Evolutionary conservation across 1,140 invertebrate genomes (phyloP), one percentile per base, ranked within the genome.

Genomic region (Leptopilina clavipes): DNA sequence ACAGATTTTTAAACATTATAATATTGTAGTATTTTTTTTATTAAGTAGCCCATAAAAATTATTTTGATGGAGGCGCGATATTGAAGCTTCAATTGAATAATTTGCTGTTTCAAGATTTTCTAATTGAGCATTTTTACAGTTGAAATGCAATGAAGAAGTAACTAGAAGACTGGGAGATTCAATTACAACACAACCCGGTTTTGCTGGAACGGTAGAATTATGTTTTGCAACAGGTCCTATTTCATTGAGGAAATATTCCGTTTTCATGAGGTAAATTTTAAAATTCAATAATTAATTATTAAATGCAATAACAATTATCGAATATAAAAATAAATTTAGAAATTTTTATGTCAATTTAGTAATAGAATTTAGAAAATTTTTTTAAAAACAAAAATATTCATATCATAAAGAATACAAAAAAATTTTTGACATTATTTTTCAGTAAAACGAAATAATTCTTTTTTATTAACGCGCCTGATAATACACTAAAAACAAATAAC

Each of bases 201-300:
- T 96, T 87, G 94, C 95, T 0, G 92, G 93, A 76, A 97, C 96
- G 0, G 95, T 96, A 56, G 93, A 94, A 84, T 87, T 94, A 71
- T 95, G 94, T 74, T 96, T 97, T 83, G 91, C 92, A 76, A 93
- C 93, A 19, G 96, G 96, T 1, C 95, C 95, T 0, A 84, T 89
- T 0, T 85, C 86, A 65, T 79, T 95, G 7, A 89, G 93, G 48
- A 91, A 89, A 22, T 92, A 93, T 82, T 93, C 95, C 0, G 83
- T 88, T 37, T 82, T 88, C 11, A 94, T 94, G 92, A 92, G 92
- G 89, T 90, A 78, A 78, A 76, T 31, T 31, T 31, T 5, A 31
- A 31, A n/a, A n/a, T n/a, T n/a, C n/a, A n/a, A n/a, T n/a, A n/a
- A n/a, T n/a, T 5, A 31, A 31, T 31, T 31, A 31, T 31, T 31